Conservation (phyloP, 2,113 vertebrate species). For the Muscicapa adusta region DNA sequence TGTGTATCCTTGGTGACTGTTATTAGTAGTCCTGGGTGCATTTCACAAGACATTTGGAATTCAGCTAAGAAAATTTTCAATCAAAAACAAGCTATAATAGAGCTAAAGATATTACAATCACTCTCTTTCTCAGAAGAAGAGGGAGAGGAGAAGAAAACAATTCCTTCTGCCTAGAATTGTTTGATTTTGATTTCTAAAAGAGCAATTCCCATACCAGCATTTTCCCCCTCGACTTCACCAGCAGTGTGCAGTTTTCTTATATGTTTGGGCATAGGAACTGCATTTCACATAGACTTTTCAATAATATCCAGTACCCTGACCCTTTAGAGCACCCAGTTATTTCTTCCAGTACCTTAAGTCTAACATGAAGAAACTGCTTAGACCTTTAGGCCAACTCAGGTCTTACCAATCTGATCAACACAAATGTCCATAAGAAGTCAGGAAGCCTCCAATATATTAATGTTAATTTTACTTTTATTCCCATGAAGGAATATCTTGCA, state of each 20-base stretch:
- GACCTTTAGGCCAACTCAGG: neutral
- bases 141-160: neutral
- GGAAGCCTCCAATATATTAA: neutral
- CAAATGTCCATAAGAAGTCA: neutral
- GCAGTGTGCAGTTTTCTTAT: neutral
- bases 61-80: constrained; percentile 38
- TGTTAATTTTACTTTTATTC: neutral
- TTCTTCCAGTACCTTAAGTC: neutral
- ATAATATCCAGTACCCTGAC: neutral
- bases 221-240: neutral
- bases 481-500: neutral
- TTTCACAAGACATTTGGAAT: constrained; percentile 51
- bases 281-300: neutral
- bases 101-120: neutral
- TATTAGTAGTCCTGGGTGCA: constrained; percentile 33
- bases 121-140: neutral
- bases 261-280: neutral
- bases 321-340: neutral
- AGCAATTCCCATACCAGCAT: neutral
- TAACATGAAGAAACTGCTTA: neutral
- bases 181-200: constrained; percentile 17
- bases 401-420: neutral
- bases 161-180: neutral
- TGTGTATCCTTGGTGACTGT: constrained; percentile 60
- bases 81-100: neutral